Base-by-base conservation (phyloP, 2,797 vertebrate species). In the Lemur catta region DNA sequence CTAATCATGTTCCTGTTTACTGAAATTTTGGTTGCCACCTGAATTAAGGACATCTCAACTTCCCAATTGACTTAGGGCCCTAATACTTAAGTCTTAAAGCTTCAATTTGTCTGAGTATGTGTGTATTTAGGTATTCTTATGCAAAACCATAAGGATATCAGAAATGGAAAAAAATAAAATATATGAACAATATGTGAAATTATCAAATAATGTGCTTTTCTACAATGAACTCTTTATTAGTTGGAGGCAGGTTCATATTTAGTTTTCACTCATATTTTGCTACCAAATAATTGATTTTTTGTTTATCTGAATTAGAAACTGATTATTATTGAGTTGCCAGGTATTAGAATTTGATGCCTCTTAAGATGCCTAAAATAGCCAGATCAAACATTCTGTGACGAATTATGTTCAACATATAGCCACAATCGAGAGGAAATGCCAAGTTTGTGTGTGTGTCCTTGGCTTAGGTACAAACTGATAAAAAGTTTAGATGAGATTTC, bases 401-500 rank as follows among this genome's bases (percentile, higher is more conserved):
- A n/a, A 33, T 69, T 88, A 35, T 41, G 10, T 89, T 63, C 72
- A 61, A 50, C 52, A 91, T 30, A 33, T 50, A 82, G 30, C 61
- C 41, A 71, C 17, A 33, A 28, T 78, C 59, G 38, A 72, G 81
- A 84, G 63, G n/a, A 94, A 95, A 79, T 78, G 48, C 75, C 88
- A 96, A 80, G 61, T 93, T 63, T 79, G 43, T 81, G n/a, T 84
- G 22, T 57, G 26, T 79, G 15, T 85, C 55, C 57, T 93, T 93
- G 72, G 48, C 74, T 96, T 91, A 79, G 63, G 82, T 96, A 92
- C 33, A 94, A 94, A 91, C 48, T 59, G 91, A 93, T 86, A 78
- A 75, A 86, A 97, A 97, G 91, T 97, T 97, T 93, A 95, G 91
- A 93, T 94, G 91, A 96, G 61, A 93, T 97, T 97, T 97, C 84